These are phyloP conservation scores for Tyto alba DNA, from an alignment of 2,113 vertebrate genomes.

Conservation along the genomic window DNA sequence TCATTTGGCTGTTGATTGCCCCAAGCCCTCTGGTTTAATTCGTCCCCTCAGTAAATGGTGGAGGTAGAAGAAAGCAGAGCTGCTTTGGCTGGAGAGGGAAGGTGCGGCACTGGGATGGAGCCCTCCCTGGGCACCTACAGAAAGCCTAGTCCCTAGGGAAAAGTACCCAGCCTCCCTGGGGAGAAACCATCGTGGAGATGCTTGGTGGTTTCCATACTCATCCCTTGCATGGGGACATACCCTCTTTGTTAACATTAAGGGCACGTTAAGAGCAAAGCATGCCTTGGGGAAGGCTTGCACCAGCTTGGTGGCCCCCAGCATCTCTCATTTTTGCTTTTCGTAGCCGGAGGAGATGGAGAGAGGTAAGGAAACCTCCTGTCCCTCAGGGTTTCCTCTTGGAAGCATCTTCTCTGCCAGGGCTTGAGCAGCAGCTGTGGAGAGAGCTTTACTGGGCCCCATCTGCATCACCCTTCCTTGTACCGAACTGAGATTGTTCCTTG, in stretches of 20 bases:
- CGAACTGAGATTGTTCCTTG: accelerated
- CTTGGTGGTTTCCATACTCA: neutral
- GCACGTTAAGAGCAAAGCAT: accelerated
- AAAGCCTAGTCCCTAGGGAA: neutral
- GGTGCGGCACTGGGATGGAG: neutral
- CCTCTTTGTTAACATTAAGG: neutral
- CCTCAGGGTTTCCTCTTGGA: neutral
- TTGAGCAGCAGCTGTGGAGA: neutral
- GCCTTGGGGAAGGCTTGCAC: neutral
- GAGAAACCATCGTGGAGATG: neutral
- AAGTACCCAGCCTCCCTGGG: too few species aligned
- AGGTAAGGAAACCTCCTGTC: neutral
- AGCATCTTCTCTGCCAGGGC: neutral
- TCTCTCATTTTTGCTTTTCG: neutral
- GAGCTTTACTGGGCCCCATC: neutral
- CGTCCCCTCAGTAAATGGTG: neutral
- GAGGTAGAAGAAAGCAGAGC: neutral
- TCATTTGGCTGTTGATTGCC: neutral
- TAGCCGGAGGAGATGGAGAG: neutral
- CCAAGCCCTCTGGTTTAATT: neutral
- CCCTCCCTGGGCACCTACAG: neutral
- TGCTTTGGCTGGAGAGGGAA: neutral
- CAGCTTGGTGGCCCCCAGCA: accelerated
- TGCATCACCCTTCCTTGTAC: neutral
- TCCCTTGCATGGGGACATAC: accelerated